Percentiles rank a stretch among this genome's conserved stretches.
Conservation (phyloP, 2,113 vertebrate genomes). For the Dicrurus megarhynchus region DNA sequence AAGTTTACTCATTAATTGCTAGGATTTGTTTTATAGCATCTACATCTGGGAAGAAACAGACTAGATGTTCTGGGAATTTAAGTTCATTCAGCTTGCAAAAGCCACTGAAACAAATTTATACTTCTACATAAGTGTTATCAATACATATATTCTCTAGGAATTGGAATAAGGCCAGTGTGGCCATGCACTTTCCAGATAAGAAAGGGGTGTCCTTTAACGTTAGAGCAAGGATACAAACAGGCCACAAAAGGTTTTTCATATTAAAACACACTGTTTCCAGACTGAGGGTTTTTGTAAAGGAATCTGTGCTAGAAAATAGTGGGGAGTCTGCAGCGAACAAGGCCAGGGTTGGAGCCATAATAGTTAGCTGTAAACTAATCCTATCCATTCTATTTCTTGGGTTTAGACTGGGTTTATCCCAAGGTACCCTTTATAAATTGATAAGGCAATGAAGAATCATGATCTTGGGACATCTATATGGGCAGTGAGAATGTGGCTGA, state of each 20-base stretch:
- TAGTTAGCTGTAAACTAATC: background rate
- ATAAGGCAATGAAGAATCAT: background rate
- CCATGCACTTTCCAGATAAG: background rate
- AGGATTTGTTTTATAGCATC: background rate
- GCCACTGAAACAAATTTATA: background rate
- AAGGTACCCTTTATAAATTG: background rate
- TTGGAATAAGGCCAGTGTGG: background rate
- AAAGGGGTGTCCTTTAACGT: background rate
- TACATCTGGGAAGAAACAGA: background rate
- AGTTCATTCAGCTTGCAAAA: background rate
- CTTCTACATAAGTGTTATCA: rapidly evolving
- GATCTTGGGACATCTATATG: background rate
- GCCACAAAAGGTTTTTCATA: background rate
- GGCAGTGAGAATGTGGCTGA: background rate
- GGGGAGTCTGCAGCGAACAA: background rate
- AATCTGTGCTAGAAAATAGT: background rate
- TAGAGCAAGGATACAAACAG: background rate
- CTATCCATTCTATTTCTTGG: background rate
- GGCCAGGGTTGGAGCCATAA: background rate
- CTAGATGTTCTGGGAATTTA: background rate
- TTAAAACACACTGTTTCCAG: background rate
- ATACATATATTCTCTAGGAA: background rate
- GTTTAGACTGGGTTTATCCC: background rate
- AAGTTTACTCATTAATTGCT: background rate
- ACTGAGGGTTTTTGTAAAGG: background rate